A percentile compares a stretch with the other conserved stretches of the same genome.
Conservation (phyloP, 2,888 invertebrate species). For the Cosmia trapezina region DNA sequence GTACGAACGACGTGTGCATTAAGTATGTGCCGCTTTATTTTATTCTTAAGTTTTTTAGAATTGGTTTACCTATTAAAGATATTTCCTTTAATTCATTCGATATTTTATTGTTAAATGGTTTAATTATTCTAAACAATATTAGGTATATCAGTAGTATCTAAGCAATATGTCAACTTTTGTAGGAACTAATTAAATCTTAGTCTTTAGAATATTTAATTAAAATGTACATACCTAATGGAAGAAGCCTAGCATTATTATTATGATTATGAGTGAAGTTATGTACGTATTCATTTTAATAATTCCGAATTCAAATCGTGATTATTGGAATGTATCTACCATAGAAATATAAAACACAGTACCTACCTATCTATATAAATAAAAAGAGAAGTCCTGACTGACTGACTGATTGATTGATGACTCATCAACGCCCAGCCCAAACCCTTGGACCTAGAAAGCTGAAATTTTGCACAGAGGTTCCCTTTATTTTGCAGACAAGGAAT, state of each 20-base stretch:
- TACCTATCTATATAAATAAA: too few relatives aligned
- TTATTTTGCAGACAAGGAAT: too few relatives aligned
- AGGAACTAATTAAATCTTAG: neutral
- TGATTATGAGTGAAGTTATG: neutral
- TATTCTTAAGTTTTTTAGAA: neutral
- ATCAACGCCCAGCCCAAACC: too few relatives aligned
- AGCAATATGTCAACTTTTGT: neutral
- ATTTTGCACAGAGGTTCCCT: too few relatives aligned
- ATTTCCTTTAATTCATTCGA: neutral
- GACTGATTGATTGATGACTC: too few relatives aligned
- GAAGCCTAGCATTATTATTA: neutral
- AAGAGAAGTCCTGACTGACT: too few relatives aligned
- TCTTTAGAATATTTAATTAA: neutral
- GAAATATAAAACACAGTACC: too few relatives aligned
- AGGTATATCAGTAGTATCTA: neutral
- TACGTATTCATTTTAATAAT: neutral
- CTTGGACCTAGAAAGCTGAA: too few relatives aligned
- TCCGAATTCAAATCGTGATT: neutral
- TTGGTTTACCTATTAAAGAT: too few relatives aligned
- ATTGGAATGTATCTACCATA: neutral
- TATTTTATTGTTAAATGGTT: neutral
- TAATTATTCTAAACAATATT: neutral
- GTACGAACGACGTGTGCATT: neutral
- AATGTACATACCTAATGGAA: too few relatives aligned
- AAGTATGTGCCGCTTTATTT: neutral